Conservation (phyloP, 2,797 vertebrate species). For the Erethizon dorsatum region DNA sequence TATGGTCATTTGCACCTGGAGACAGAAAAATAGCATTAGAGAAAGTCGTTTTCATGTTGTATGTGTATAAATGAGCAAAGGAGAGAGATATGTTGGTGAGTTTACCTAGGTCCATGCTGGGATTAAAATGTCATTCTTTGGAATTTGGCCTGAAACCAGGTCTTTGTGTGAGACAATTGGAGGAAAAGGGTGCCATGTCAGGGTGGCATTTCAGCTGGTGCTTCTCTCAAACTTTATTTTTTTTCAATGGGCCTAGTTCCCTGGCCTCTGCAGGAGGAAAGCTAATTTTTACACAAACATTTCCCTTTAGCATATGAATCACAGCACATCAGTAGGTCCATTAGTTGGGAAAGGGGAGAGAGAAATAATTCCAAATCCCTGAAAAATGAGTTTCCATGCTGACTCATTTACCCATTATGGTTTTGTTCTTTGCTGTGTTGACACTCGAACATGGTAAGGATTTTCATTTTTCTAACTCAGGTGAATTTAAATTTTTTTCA, state of each 20-base stretch:
- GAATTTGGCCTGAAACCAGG: background rate
- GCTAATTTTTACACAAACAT: background rate
- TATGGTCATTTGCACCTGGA: background rate
- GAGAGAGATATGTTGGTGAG: background rate
- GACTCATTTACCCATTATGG: background rate
- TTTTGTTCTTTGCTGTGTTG: background rate
- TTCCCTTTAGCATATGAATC: background rate
- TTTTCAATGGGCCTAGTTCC: background rate
- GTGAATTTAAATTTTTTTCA: background rate
- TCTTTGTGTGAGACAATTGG: background rate
- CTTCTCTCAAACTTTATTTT: background rate
- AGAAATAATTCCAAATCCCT: background rate
- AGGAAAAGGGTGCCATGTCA: background rate
- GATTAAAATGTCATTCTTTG: background rate
- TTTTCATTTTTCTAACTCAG: background rate
- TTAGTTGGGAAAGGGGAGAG: background rate
- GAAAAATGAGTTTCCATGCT: background rate
- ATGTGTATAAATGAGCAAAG: background rate
- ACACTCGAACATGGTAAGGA: background rate
- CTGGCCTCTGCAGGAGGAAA: background rate
- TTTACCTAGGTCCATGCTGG: background rate
- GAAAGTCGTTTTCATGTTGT: background rate
- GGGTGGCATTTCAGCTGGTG: accelerated
- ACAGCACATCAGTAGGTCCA: background rate
- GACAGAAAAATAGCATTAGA: background rate